Base-by-base conservation (phyloP, 2,797 vertebrate genomes). In the Lithobates pipiens region DNA sequence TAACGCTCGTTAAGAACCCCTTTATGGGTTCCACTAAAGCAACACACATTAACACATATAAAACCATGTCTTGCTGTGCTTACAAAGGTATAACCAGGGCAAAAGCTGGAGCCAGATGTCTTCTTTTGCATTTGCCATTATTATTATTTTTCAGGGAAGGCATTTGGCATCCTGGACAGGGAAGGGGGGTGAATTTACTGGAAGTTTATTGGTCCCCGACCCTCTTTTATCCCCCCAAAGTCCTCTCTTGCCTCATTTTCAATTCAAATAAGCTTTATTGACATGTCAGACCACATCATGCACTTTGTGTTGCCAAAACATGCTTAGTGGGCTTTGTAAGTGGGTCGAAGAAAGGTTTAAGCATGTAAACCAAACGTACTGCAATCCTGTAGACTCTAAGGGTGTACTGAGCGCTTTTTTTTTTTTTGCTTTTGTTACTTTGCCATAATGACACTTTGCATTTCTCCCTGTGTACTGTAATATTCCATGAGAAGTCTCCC, bases 171-270 rank as follows among this genome's bases (percentile, higher is more conserved):
- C 44, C 10, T 46, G 11, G 10, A 46, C 16, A 42, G 15, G 9
- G 67, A 7, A 67, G 13, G 18, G 23, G 3, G 39, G n/a, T 2
- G 32, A 50, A 39, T 23, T 36, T 71, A 71, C 6, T 13, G 57
- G 23, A 39, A 71, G 44, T 70, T 80, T 80, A 80, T 71, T 72
- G 46, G 50, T 57, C 57, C 79, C 69, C 79, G 11, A 13, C 23
- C 32, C 34, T 21, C 34, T 72, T 73, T 73, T 46, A 73, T 73
- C 71, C 79, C 79, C 71, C 73, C 32, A 42, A 57, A 72, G 36
- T 72, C 50, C 50, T 73, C 61, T 81, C 46, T 72, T 34, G 13
- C 10, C 68, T 25, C 78, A 25, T 80, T 80, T 29, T 71, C 32
- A 36, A 81, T 81, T 73, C 32, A 18, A 23, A 72, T 73, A 25